These are phyloP conservation scores for Geotrypetes seraphini DNA, from an alignment of 2,797 vertebrate species.

Conservation along the genomic window DNA sequence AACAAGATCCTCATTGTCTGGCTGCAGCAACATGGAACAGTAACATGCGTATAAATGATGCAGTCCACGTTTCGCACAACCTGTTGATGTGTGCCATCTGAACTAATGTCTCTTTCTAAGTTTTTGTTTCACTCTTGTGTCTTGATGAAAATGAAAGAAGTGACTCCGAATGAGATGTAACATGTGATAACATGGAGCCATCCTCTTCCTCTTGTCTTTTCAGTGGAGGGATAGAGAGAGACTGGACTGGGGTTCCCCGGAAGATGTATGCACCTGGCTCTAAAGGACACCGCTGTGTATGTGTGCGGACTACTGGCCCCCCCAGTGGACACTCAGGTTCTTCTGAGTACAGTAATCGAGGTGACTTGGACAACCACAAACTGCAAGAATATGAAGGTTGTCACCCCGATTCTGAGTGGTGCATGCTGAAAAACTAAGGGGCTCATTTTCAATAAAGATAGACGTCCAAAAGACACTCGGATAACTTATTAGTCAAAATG, in stretches of 20 bases:
- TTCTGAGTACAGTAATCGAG: conserved; percentile 24
- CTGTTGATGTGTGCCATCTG: too few relatives aligned
- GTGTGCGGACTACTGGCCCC: conserved; percentile 45
- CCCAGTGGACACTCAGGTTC: conserved; percentile 15
- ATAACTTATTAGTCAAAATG: too few relatives aligned
- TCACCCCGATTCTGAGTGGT: conserved; percentile 52
- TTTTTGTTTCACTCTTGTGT: too few relatives aligned
- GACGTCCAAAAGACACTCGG: too few relatives aligned
- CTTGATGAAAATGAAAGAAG: too few relatives aligned
- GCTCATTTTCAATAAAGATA: too few relatives aligned
- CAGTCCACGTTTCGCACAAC: too few relatives aligned
- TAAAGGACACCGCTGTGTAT: conserved; percentile 64
- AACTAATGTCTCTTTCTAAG: too few relatives aligned
- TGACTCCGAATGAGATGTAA: too few relatives aligned
- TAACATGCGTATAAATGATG: too few relatives aligned
- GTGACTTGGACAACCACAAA: conserved; percentile 55
- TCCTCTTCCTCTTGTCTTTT: background rate
- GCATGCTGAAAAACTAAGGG: conserved; percentile 35
- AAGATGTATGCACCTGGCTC: conserved; percentile 63
- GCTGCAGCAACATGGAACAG: too few relatives aligned
- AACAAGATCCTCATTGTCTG: too few relatives aligned
- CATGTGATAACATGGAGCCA: background rate
- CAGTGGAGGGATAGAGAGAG: conserved; percentile 78
- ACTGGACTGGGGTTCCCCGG: conserved; percentile 79
- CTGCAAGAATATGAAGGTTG: conserved; percentile 70